phyloP scores from a whole-genome alignment of 2,797 vertebrate species.

The Chiroxiphia lanceolata region DNA sequence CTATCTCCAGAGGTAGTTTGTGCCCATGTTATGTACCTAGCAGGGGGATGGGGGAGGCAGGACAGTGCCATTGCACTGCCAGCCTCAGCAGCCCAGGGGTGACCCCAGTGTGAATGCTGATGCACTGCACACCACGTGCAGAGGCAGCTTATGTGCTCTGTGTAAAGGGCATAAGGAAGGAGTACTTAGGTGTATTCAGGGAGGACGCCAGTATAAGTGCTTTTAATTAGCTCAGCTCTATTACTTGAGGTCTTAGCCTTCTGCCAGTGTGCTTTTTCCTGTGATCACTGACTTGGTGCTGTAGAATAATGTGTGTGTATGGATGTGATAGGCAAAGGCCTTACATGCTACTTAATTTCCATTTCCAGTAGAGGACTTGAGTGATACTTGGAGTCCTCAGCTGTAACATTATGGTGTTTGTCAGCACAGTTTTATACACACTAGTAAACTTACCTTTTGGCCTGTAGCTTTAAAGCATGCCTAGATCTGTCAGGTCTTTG shows the following conservation, averaged over 20 bases:
- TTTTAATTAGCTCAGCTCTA: not conserved
- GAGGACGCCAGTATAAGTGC: not conserved
- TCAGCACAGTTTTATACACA: not conserved
- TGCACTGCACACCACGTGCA: not conserved
- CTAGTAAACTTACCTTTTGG: conserved; percentile 6
- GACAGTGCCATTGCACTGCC: not conserved
- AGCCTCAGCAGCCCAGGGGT: not conserved
- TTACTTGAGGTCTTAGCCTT: not conserved
- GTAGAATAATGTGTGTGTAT: not conserved
- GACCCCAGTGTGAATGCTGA: not conserved
- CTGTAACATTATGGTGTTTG: not conserved
- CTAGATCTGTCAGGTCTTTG: not conserved
- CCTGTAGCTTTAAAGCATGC: not conserved
- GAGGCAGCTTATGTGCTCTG: not conserved
- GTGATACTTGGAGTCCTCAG: not conserved
- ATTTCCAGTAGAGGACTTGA: not conserved
- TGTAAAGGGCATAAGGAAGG: not conserved
- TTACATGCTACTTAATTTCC: not conserved
- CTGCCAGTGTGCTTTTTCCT: not conserved
- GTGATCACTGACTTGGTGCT: not conserved
- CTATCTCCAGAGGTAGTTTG: not conserved
- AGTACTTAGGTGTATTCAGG: not conserved
- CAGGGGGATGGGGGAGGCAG: not conserved
- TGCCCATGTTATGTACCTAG: accelerated
- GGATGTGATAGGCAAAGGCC: not conserved